Base-by-base conservation (phyloP, 2,113 vertebrate species). In the Lipotes vexillifer region DNA sequence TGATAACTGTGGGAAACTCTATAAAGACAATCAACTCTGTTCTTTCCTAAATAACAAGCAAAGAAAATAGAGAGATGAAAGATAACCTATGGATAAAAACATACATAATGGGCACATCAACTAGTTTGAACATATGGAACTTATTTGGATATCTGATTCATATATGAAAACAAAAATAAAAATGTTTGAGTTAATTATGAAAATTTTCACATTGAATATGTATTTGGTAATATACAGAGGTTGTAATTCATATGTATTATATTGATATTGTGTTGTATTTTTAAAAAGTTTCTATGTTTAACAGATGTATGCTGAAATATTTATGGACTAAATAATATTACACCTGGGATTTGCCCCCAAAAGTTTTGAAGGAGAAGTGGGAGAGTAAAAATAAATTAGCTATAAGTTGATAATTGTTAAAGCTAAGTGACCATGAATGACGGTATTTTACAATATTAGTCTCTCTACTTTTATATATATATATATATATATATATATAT, bases 91-190 rank as follows among this genome's bases (percentile, higher is more conserved):
- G 69, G 18, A 81, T 46, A 59, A 82, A 44, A 84, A 65, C 5
- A 44, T 46, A 77, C 0, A 0, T 14, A 69, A 46, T 8, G 10
- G 36, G 27, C 0, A 15, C 1, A 81, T 38, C 17, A n/a, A 52
- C n/a, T n/a, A 71, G 6, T 57, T 83, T 55, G 71, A 82, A 66
- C 25, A 68, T 31, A 46, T 20, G 25, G 46, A 41, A 27, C 18
- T 82, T 77, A 59, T 57, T 29, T 93, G 36, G 20, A 38, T 78
- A 94, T 31, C 23, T 75, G 57, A 84, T n/a, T 90, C 55, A 89
- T 66, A 27, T 21, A 44, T 93, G 44, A 23, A 69, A 85, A 36
- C 14, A 78, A 83, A 93, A 94, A 55, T 81, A 77, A 65, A 69
- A 80, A 82, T 44, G 8, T 38, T 82, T 27, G 29, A 18, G 20